Conservation (phyloP, 1,140 invertebrate species). For the Papilio helenus region DNA sequence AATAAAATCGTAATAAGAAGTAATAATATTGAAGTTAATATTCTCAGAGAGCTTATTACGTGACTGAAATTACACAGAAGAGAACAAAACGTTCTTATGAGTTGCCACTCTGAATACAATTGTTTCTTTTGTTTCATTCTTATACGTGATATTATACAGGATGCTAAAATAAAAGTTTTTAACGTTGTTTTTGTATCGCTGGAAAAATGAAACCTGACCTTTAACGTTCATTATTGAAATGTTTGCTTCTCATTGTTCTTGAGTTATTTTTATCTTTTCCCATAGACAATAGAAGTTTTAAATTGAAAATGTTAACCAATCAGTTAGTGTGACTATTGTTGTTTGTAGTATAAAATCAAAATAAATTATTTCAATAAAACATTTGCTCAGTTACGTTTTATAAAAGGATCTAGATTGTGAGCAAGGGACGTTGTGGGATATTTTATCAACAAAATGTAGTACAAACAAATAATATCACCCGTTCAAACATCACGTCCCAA, state of each 20-base stretch:
- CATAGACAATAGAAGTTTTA: too few relatives aligned
- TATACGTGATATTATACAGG: not conserved
- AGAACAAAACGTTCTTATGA: not conserved
- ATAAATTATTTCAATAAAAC: not conserved
- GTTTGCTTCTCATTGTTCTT: not conserved
- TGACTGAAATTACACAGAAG: not conserved
- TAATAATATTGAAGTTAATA: constrained; percentile 18
- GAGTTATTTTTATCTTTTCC: not conserved
- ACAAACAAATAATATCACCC: not conserved
- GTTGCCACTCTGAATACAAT: not conserved
- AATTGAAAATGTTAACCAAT: too few relatives aligned
- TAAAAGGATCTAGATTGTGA: not conserved
- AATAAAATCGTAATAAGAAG: constrained; percentile 8
- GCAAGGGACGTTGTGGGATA: not conserved
- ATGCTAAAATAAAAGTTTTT: not conserved
- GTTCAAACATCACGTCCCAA: not conserved
- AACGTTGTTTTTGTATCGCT: not conserved
- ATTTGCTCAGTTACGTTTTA: not conserved
- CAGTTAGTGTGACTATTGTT: too few relatives aligned
- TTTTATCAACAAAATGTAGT: not conserved
- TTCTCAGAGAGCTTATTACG: not conserved
- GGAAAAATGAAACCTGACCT: not conserved
- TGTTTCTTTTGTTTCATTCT: not conserved
- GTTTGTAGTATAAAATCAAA: not conserved
- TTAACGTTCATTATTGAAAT: not conserved